Conservation (phyloP, 2,797 vertebrate genomes). For the Sebastolobus alascanus region DNA sequence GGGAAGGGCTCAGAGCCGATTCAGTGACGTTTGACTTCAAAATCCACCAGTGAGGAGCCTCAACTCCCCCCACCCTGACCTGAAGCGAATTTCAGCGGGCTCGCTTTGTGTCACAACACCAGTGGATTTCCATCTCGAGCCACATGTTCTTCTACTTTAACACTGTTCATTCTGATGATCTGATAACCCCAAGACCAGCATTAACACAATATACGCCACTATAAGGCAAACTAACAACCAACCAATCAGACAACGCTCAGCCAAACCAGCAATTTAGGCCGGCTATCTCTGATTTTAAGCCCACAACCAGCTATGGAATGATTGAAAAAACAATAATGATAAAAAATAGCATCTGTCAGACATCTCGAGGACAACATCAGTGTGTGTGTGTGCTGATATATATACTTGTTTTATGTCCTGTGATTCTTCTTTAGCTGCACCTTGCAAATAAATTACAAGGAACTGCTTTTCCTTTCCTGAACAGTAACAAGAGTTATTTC, state of each 20-base stretch:
- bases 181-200: slow-evolving; percentile 65
- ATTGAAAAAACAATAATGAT: slow-evolving; percentile 47
- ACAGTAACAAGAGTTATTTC: neutral
- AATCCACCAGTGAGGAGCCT: slow-evolving; percentile 67
- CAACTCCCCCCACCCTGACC: slow-evolving; percentile 51
- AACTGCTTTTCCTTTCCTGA: slow-evolving; percentile 3
- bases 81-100: slow-evolving; percentile 29
- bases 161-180: slow-evolving; percentile 62
- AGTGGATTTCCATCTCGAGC: slow-evolving; percentile 53
- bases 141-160: slow-evolving; percentile 50
- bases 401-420: slow-evolving; percentile 2
- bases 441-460: neutral
- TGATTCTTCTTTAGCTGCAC: slow-evolving; percentile 1
- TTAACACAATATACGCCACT: slow-evolving; percentile 69
- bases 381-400: slow-evolving; percentile 44
- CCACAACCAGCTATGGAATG: slow-evolving; percentile 73
- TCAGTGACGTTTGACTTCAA: slow-evolving; percentile 72
- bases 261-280: slow-evolving; percentile 16
- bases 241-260: slow-evolving; percentile 60
- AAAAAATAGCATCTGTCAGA: slow-evolving; percentile 45
- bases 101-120: slow-evolving; percentile 45
- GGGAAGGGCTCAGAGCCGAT: slow-evolving; percentile 72
- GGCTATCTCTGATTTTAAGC: slow-evolving; percentile 65
- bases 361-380: slow-evolving; percentile 62
- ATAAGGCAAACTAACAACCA: slow-evolving; percentile 78